Conservation (phyloP, 2,113 vertebrate species). For the Alosa alosa region DNA sequence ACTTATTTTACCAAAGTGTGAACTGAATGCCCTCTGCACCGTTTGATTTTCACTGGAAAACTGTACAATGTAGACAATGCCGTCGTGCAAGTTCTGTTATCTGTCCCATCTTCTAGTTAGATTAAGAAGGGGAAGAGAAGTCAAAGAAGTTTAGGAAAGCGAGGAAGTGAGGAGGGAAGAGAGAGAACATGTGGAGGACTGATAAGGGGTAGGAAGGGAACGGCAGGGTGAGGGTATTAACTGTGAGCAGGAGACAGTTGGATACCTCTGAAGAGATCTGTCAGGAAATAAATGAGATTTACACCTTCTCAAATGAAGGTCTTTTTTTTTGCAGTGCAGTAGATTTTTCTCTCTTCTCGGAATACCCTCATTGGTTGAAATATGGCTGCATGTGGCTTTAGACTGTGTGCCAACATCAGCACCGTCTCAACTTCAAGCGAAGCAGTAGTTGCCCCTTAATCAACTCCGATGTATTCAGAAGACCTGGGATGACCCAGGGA, state of each 20-base stretch:
- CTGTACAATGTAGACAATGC: background rate
- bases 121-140: background rate
- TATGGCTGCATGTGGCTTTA: background rate
- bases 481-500: background rate
- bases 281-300: slow-evolving; percentile 17
- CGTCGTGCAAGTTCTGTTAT: background rate
- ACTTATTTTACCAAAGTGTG: background rate
- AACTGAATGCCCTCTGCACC: background rate
- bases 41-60: background rate
- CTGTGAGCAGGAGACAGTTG: background rate
- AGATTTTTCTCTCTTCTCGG: background rate
- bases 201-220: background rate
- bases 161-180: background rate
- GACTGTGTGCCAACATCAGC: background rate
- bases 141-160: background rate
- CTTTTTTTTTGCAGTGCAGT: background rate
- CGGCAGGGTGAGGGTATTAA: background rate
- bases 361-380: background rate
- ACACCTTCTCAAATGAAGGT: background rate
- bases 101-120: background rate
- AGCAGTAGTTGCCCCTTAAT: background rate
- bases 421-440: background rate
- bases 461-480: background rate
- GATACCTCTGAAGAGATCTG: background rate
- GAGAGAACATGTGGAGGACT: slow-evolving; percentile 17